Percentiles rank a stretch among this genome's conserved stretches.
These are phyloP conservation scores for Heliornis fulica DNA, from an alignment of 2,113 vertebrate genomes.

Conservation along the genomic window DNA sequence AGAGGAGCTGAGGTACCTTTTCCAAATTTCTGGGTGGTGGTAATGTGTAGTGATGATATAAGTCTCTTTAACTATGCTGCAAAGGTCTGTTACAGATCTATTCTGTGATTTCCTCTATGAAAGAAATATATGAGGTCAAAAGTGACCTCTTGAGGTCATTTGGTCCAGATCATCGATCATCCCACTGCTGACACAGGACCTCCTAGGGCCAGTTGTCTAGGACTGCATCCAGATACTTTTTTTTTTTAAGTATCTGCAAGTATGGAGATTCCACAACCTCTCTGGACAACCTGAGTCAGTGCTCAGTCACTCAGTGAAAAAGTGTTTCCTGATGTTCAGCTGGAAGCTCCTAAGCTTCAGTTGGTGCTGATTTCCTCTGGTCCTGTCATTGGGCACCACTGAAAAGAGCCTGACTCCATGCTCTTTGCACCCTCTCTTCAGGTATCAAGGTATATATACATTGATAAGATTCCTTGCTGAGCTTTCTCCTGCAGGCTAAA, in stretches of 20 bases:
- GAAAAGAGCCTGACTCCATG: neutral
- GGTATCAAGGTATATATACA: neutral
- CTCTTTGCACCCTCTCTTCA: neutral
- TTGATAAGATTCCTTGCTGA: neutral
- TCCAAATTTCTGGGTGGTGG: neutral
- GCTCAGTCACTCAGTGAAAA: neutral
- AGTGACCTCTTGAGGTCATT: neutral
- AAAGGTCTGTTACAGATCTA: neutral
- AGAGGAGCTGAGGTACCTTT: neutral
- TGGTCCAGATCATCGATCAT: neutral
- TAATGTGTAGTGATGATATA: neutral
- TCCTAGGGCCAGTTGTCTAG: neutral
- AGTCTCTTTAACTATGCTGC: neutral
- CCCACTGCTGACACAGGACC: neutral
- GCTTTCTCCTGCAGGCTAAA: neutral
- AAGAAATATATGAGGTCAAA: too few species aligned
- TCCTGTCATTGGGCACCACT: accelerated
- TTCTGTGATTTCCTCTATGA: too few species aligned
- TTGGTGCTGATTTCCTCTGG: neutral
- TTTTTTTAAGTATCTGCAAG: neutral
- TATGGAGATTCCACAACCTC: neutral
- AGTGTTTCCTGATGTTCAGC: neutral
- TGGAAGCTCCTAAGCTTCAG: neutral
- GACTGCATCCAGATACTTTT: neutral
- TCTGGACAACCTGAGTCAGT: neutral